A percentile compares a stretch with the other conserved stretches of the same genome.
Evolutionary conservation across 2,888 invertebrate species (phyloP).

Genomic region (Aporophyla lueneburgensis): DNA sequence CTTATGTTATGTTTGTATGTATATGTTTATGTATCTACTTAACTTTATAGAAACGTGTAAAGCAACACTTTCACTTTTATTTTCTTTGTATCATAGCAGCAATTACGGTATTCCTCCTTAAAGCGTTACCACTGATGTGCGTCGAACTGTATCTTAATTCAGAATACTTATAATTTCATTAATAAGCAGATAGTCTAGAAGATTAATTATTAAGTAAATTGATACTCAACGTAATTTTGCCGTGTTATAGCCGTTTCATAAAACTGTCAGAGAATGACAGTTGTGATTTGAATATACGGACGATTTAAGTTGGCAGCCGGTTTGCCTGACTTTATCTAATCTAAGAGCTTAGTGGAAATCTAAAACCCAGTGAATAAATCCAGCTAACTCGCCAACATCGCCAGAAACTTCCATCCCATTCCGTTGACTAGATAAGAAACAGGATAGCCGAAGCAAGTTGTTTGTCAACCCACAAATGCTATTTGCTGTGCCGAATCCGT

Average conservation of each 20-base stretch:
- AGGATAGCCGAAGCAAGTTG: slow-evolving; percentile 85
- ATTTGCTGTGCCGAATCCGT: slow-evolving; percentile 87
- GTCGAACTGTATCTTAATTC: no score
- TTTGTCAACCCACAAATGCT: slow-evolving; percentile 87
- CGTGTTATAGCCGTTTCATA: not conserved
- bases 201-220: not conserved
- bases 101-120: no score
- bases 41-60: no score
- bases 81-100: no score
- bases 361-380: slow-evolving; percentile 24
- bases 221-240: not conserved
- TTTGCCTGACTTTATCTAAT: not conserved
- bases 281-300: not conserved
- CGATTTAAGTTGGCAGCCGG: no score
- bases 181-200: no score
- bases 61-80: no score
- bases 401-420: slow-evolving; percentile 27
- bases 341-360: not conserved
- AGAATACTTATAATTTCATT: no score
- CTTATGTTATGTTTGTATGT: no score
- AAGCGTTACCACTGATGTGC: no score
- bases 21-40: no score
- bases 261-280: not conserved
- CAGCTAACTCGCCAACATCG: slow-evolving; percentile 5
- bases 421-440: slow-evolving; percentile 75